A percentile compares a stretch with the other conserved stretches of the same genome.
Evolutionary conservation across 1,140 invertebrate species (phyloP).

Genomic region (Tyrophagus putrescentiae): DNA sequence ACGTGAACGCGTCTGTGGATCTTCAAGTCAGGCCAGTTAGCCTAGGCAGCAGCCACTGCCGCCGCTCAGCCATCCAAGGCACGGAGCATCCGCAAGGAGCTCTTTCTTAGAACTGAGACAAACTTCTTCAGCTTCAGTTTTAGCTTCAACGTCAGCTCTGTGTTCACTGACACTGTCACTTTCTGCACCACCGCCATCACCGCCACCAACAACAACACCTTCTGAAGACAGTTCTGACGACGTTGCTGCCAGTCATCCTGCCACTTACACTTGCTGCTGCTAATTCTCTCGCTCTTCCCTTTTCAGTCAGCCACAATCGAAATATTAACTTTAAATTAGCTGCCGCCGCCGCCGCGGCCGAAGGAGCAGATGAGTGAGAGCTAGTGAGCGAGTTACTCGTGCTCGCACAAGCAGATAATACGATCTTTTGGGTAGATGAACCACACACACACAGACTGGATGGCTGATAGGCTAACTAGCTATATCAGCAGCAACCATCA

Average conservation of each 20-base stretch:
- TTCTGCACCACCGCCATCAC: too few species aligned
- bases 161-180: too few species aligned
- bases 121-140: too few species aligned
- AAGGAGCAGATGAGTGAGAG: neutral
- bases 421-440: constrained; percentile 14
- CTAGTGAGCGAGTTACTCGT: neutral
- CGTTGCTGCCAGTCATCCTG: too few species aligned
- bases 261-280: too few species aligned
- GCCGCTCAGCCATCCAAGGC: constrained; percentile 9
- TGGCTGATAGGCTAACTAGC: neutral
- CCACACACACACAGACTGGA: too few species aligned
- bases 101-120: too few species aligned
- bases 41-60: neutral
- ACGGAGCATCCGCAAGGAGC: neutral
- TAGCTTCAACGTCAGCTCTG: too few species aligned
- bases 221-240: too few species aligned
- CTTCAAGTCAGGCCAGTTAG: neutral
- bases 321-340: constrained; percentile 19
- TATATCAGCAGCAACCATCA: neutral
- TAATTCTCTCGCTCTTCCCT: too few species aligned
- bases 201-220: too few species aligned
- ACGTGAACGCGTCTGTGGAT: constrained; percentile 17
- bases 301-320: too few species aligned
- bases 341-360: neutral
- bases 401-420: constrained; percentile 10